Evolutionary conservation across 2,797 vertebrate genomes (phyloP), one percentile per base, ranked within the genome.

Genomic region (Melanotaenia nigrans): DNA sequence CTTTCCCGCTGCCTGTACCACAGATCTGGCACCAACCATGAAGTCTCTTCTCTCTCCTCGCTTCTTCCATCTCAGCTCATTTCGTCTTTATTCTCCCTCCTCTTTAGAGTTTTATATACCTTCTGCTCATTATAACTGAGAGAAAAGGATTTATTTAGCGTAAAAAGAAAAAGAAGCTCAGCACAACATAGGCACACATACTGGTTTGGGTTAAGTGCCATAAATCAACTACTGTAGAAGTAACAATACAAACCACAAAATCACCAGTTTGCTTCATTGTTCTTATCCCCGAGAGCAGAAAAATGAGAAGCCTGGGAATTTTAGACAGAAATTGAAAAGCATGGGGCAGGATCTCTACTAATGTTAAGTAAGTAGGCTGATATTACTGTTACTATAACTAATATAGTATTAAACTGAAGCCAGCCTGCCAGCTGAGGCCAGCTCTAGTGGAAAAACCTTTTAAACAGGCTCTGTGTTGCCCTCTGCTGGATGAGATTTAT

Each of bases 91-190:
- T 89, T 90, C 84, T 87, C 89, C 70, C 74, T 83, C 65, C 78
- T 89, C 83, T 90, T 90, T 85, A 83, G 81, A 89, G 71, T 91
- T 90, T 86, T 80, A 89, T 89, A 83, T 24, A 76, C 88, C 85
- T 88, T 80, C 89, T 87, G 88, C 88, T 92, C 87, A 89, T 91
- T 90, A 90, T 62, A 71, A 75, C 55, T 75, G 73, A 86, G 90
- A 89, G 84, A 93, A 89, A 90, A 70, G 78, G 83, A 90, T 86
- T 90, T 89, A 91, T 92, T 91, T 89, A 85, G 81, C 74, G 69
- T 22, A 66, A 71, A 84, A 81, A 78, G 82, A 57, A 66, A 47
- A 20, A 72, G 45, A 73, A 67, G 55, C 79, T 61, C 75, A 80
- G 70, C 55, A 25, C 61, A 76, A 74, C 74, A 66, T 59, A 81